Conservation (phyloP, 2,113 vertebrate genomes). For the Dasyprocta punctata region DNA sequence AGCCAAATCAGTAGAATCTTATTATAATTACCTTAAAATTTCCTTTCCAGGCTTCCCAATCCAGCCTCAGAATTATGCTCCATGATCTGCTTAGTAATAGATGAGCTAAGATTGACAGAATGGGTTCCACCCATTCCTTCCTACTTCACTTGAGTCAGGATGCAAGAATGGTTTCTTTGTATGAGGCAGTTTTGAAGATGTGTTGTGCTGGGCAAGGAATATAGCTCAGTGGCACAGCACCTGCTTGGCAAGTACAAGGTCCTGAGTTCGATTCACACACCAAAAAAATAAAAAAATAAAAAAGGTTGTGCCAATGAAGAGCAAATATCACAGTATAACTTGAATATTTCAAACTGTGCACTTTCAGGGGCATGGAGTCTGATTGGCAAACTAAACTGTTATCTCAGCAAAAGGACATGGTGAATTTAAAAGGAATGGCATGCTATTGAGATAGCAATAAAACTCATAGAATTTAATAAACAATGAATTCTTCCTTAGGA, state of each 20-base stretch:
- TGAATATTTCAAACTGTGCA: background rate
- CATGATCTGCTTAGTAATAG: background rate
- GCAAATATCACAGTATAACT: background rate
- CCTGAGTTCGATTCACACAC: too few relatives aligned
- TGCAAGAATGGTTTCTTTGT: background rate
- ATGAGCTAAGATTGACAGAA: background rate
- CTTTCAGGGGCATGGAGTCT: background rate
- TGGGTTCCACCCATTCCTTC: background rate
- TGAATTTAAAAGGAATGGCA: background rate
- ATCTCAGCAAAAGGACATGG: background rate
- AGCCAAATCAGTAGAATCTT: constrained; percentile 11
- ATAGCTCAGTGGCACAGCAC: too few relatives aligned
- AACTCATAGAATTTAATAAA: background rate
- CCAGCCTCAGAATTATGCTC: background rate
- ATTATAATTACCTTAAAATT: background rate
- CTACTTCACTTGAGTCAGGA: background rate
- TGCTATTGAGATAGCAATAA: background rate
- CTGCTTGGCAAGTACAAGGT: too few relatives aligned
- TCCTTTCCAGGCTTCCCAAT: background rate
- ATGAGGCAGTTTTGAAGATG: background rate
- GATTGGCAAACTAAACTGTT: background rate
- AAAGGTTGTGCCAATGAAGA: background rate
- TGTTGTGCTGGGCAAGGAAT: background rate
- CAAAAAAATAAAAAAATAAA: too few relatives aligned
- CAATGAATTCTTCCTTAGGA: constrained; percentile 1